Evolutionary conservation across 2,888 invertebrate genomes (phyloP).

Genomic region (Cryptophagus acutangulus): DNA sequence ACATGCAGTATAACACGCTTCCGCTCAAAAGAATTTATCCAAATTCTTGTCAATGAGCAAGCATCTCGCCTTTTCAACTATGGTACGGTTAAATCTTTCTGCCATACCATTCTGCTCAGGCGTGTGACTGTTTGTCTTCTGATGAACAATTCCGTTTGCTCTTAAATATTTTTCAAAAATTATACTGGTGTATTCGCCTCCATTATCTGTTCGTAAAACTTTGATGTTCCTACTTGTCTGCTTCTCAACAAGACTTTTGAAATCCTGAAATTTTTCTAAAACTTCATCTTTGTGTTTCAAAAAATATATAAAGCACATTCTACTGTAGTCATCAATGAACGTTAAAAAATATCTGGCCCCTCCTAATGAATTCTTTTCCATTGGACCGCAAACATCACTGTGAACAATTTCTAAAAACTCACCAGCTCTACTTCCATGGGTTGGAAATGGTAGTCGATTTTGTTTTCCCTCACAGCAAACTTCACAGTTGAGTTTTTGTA

Average conservation of each 20-base stretch:
- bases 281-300: neutral
- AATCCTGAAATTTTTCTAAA: neutral
- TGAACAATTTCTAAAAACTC: neutral
- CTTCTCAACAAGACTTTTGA: neutral
- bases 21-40: neutral
- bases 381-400: neutral
- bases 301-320: neutral
- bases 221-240: neutral
- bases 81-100: neutral
- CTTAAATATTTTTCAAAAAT: neutral
- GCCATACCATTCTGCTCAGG: neutral
- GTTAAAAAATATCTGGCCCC: neutral
- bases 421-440: neutral
- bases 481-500: neutral
- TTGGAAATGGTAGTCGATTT: neutral
- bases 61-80: neutral
- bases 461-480: slow-evolving; percentile 14
- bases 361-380: neutral
- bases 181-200: neutral
- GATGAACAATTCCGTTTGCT: neutral
- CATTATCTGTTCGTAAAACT: neutral
- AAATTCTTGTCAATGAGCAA: neutral
- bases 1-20: no score
- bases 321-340: neutral
- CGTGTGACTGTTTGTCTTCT: neutral